Evolutionary conservation across 1,140 invertebrate genomes (phyloP).

Genomic region (Drosophila serrata): DNA sequence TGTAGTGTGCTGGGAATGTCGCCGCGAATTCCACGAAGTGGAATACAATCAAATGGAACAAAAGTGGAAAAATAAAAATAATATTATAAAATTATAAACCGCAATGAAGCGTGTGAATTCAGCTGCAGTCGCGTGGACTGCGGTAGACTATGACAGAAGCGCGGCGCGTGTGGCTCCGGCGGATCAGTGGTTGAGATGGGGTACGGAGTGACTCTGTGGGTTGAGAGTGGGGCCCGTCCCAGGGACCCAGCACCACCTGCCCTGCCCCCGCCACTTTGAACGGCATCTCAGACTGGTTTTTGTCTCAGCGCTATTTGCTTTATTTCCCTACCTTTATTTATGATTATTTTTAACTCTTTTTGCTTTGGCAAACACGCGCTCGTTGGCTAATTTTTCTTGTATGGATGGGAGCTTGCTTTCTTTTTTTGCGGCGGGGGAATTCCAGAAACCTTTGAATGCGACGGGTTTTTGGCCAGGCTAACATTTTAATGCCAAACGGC

Average conservation of each 20-base stretch:
- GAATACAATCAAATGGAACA: conserved; percentile 46
- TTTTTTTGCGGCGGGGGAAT: conserved; percentile 67
- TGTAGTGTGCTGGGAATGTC: conserved; percentile 73
- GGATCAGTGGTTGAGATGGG: conserved; percentile 1
- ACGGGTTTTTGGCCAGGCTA: conserved; percentile 28
- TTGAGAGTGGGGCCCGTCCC: conserved; percentile 46
- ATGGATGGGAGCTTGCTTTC: conserved; percentile 39
- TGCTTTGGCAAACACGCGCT: conserved; percentile 62
- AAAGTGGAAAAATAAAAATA: conserved; percentile 43
- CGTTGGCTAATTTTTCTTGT: conserved; percentile 52
- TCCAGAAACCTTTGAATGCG: conserved; percentile 57
- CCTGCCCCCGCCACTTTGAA: not conserved
- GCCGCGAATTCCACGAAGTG: conserved; percentile 69
- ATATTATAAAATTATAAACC: conserved; percentile 38
- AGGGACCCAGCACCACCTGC: conserved; percentile 2
- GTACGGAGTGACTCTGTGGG: not conserved
- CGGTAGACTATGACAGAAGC: conserved; percentile 72
- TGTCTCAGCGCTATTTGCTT: conserved; percentile 47
- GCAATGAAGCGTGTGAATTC: conserved; percentile 77
- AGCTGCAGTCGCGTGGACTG: conserved; percentile 76
- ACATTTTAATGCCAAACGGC: conserved; percentile 49
- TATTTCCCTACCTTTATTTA: conserved; percentile 49
- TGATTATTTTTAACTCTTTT: conserved; percentile 54
- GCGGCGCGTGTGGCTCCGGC: conserved; percentile 66
- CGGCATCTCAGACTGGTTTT: conserved; percentile 50